Conservation (phyloP, 1,140 invertebrate genomes). For the Lethocerus indicus region DNA sequence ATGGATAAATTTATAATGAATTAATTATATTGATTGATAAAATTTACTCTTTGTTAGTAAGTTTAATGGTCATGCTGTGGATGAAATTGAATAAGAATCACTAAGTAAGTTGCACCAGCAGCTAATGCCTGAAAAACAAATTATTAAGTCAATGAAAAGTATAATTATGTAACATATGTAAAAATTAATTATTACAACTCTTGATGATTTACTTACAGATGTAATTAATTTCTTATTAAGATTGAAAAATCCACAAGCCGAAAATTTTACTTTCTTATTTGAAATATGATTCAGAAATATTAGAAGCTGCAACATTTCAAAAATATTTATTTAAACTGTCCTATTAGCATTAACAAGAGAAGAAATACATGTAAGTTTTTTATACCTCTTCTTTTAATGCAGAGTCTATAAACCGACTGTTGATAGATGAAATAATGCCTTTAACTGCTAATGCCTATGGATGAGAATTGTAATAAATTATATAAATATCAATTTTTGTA, state of each 20-base stretch:
- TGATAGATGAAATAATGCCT: no score
- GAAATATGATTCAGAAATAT: constrained; percentile 2
- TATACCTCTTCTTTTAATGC: constrained; percentile 14
- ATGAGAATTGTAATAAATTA: no score
- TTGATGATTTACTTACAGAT: not conserved
- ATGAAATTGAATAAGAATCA: constrained; percentile 6
- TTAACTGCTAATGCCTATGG: no score
- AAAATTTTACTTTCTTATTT: not conserved
- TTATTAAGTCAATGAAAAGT: not conserved
- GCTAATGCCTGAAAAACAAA: constrained; percentile 5
- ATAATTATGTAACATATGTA: not conserved
- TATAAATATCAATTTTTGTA: no score
- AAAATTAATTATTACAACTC: not conserved
- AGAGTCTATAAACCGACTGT: constrained; percentile 15
- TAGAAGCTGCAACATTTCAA: not conserved
- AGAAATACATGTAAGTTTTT: constrained; percentile 11
- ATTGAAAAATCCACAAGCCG: constrained; percentile 3
- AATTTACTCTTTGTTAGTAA: not conserved
- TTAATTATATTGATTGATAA: no score
- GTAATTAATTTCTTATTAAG: constrained; percentile 5
- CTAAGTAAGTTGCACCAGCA: constrained; percentile 6
- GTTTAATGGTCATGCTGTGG: not conserved
- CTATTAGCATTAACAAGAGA: constrained; percentile 10
- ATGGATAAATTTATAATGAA: no score
- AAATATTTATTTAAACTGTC: constrained; percentile 8